Evolutionary conservation across 2,113 vertebrate genomes (phyloP).

Genomic region (Hoplias malabaricus): DNA sequence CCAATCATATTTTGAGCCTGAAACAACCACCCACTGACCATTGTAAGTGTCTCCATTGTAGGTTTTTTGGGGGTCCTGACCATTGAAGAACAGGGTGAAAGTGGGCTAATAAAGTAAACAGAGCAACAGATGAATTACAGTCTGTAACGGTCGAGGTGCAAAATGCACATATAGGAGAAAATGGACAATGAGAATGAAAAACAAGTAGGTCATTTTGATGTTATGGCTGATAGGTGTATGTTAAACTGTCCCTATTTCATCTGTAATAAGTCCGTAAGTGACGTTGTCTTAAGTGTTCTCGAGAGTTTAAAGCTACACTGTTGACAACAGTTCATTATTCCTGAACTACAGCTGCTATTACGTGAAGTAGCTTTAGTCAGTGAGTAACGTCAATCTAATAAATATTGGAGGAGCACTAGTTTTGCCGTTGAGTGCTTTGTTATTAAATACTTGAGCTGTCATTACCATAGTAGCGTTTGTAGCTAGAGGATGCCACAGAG

Average conservation of each 20-base stretch:
- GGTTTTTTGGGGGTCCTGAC: too few species aligned
- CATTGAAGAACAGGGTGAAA: too few species aligned
- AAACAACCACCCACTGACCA: too few species aligned
- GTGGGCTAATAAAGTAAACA: too few species aligned
- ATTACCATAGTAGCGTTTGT: slow-evolving; percentile 21
- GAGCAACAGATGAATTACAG: too few species aligned
- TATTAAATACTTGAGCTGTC: slow-evolving; percentile 8
- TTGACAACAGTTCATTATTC: background rate
- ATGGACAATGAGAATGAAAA: too few species aligned
- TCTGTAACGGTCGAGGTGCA: too few species aligned
- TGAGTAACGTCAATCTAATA: slow-evolving; percentile 6
- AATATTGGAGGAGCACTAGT: background rate
- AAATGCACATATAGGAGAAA: too few species aligned
- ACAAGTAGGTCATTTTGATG: too few species aligned
- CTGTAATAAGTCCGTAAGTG: background rate
- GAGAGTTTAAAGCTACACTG: background rate
- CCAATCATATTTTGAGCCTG: too few species aligned
- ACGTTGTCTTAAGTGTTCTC: background rate
- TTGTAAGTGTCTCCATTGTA: too few species aligned
- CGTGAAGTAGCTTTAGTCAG: slow-evolving; percentile 9
- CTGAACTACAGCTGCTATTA: background rate
- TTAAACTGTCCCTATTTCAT: background rate
- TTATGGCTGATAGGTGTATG: background rate
- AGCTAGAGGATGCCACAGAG: slow-evolving; percentile 12
- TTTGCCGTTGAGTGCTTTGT: slow-evolving; percentile 13